phyloP scores from a whole-genome alignment of 2,113 vertebrate genomes.

The Procavia capensis region DNA sequence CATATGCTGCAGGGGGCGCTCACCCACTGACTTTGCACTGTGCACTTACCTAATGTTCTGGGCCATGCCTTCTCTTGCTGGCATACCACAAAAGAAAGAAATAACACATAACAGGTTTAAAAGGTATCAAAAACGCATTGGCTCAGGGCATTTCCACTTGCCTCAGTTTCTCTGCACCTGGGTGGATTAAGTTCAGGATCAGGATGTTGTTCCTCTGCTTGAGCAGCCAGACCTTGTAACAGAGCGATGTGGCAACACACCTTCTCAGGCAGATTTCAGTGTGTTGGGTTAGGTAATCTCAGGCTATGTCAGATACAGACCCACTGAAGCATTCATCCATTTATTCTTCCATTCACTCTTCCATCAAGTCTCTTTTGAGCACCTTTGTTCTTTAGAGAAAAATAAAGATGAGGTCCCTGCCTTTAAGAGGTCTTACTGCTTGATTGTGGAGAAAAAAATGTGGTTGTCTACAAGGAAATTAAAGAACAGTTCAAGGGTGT shows the following conservation, averaged over 20 bases:
- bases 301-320: background rate
- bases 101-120: background rate
- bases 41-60: no score
- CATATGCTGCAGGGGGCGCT: background rate
- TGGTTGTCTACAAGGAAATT: background rate
- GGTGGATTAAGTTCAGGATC: background rate
- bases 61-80: background rate
- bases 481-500: background rate
- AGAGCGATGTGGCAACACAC: background rate
- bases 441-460: background rate
- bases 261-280: background rate
- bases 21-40: fast-evolving
- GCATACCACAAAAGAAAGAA: background rate
- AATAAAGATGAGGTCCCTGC: background rate
- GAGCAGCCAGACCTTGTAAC: background rate
- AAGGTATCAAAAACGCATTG: background rate
- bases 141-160: background rate
- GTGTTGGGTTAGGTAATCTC: background rate
- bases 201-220: background rate
- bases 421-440: background rate
- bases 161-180: background rate
- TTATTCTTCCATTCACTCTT: background rate
- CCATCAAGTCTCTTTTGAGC: background rate
- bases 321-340: background rate
- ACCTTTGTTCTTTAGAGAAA: background rate